A percentile compares a stretch with the other conserved stretches of the same genome.
phyloP scores from a whole-genome alignment of 2,888 invertebrate genomes.

The Eupeodes luniger region DNA sequence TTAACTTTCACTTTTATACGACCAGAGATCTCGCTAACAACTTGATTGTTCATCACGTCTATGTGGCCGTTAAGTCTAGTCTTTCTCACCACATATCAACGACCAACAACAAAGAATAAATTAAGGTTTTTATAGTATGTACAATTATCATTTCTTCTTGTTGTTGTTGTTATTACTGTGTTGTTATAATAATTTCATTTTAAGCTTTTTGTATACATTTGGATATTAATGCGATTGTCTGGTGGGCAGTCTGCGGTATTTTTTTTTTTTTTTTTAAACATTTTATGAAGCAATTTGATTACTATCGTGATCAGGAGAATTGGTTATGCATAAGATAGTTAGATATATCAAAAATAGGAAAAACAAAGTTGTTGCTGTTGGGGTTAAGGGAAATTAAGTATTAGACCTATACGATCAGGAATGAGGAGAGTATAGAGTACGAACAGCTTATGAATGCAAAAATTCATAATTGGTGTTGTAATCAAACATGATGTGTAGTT shows the following conservation, averaged over 20 bases:
- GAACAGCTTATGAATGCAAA: constrained; percentile 44
- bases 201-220: constrained; percentile 38
- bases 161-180: constrained; percentile 23
- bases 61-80: constrained; percentile 59
- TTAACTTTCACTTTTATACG: constrained; percentile 71
- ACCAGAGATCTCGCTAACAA: constrained; percentile 57
- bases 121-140: constrained; percentile 45
- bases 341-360: not conserved
- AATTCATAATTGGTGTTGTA: constrained; percentile 45
- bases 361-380: constrained; percentile 3
- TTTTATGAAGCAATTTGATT: constrained; percentile 63
- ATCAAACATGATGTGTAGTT: constrained; percentile 24
- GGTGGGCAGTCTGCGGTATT: constrained; percentile 60
- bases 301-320: constrained; percentile 68
- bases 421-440: not conserved
- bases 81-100: constrained; percentile 69
- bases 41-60: constrained; percentile 67
- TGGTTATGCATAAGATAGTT: constrained; percentile 55
- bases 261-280: constrained; percentile 28
- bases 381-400: constrained; percentile 36
- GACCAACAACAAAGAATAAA: constrained; percentile 62
- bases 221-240: constrained; percentile 65
- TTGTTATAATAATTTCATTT: constrained; percentile 34
- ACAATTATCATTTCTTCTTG: not conserved
- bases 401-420: constrained; percentile 42